Conservation (phyloP, 2,113 vertebrate species). For the Cyprinodon tularosa region DNA sequence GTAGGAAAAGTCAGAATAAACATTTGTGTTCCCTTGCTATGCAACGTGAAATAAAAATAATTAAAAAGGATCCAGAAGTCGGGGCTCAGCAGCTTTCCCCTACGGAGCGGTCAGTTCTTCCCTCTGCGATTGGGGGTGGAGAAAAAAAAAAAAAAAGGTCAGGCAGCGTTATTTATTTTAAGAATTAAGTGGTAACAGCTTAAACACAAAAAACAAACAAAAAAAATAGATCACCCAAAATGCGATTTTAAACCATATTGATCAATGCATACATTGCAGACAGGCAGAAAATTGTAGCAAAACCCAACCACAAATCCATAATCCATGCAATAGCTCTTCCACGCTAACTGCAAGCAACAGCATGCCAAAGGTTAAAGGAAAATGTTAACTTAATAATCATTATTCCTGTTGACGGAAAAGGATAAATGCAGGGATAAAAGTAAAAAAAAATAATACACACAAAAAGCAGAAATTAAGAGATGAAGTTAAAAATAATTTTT, state of each 20-base stretch:
- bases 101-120: constrained; percentile 58
- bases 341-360: constrained; percentile 48
- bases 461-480: constrained; percentile 38
- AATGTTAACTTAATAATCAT: constrained; percentile 17
- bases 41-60: constrained; percentile 42
- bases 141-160: not conserved
- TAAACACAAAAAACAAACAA: not conserved
- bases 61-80: constrained; percentile 25
- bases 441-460: constrained; percentile 15
- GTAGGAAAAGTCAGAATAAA: constrained; percentile 36
- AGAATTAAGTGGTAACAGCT: not conserved
- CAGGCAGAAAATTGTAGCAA: constrained; percentile 1
- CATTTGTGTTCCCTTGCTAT: constrained; percentile 40
- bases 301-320: constrained; percentile 17
- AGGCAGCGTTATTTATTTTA: not conserved
- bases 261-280: not conserved
- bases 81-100: constrained; percentile 67
- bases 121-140: constrained; percentile 45
- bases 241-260: not conserved
- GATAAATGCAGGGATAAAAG: constrained; percentile 14
- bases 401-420: constrained; percentile 19
- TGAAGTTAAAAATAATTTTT: constrained; percentile 28
- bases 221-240: not conserved
- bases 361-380: constrained; percentile 45
- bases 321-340: constrained; percentile 41